Base-by-base conservation (phyloP, 2,797 vertebrate genomes). In the Myotis vivesi region DNA sequence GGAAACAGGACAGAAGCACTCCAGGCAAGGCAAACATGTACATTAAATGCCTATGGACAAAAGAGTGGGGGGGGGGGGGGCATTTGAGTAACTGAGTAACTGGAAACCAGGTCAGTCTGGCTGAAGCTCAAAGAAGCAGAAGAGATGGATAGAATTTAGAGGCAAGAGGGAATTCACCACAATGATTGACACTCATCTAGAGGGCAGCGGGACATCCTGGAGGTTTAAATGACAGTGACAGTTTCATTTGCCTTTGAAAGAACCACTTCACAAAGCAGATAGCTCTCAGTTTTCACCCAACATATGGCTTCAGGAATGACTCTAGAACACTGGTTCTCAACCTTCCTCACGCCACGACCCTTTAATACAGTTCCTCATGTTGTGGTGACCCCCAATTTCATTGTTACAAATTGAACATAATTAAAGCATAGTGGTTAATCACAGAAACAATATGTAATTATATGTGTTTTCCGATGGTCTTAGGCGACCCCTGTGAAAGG, bases 191-290 rank as follows among this genome's bases (percentile, higher is more conserved):
- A 12, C 36, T 82, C 51, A 64, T 71, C 15, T 46, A 57, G 41
- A 80, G 9, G 5, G 8, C 79, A 55, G 4, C 62, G 22, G 49
- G 41, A 33, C 3, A 28, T 15, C 15, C 22, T 13, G 3, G 46
- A 85, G 5, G 16, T 25, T 71, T 84, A 57, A 66, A 73, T 86
- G 25, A 59, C 51, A 41, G 22, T 49, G 16, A 49, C 16, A 4
- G 12, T 71, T 15, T 73, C 57, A 79, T 81, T 94, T 79, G 44
- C 13, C 17, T 73, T 71, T 91, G 41, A 88, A 92, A 79, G 23
- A 93, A 22, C 16, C 71, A 49, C 72, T 53, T 89, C 30, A 68
- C n/a, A 66, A n/a, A 81, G 8, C 38, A 51, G 38, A 76, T 46
- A 71, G 30, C 44, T 68, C 23, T 88, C 82, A 72, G 13, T 41